phyloP scores from a whole-genome alignment of 2,797 vertebrate species.

The Notolepis coatsorum region DNA sequence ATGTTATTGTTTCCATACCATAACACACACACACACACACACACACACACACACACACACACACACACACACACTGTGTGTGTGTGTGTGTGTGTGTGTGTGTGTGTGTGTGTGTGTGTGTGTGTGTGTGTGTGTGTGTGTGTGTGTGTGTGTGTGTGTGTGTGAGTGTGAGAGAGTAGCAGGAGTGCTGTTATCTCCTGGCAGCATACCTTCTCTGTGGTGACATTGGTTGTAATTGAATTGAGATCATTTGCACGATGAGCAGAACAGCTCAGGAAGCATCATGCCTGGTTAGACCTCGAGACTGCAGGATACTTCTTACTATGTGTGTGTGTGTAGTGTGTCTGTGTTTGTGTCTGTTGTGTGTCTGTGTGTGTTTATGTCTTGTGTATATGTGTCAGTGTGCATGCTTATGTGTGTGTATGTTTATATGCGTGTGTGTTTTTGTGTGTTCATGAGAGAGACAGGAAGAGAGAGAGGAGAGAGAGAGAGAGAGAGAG shows the following conservation, averaged over 20 bases:
- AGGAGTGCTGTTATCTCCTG: slow-evolving; percentile 30
- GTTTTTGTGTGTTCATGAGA: no score
- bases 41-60: not conserved
- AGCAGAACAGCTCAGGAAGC: slow-evolving; percentile 23
- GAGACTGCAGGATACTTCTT: no score
- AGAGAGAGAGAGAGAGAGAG: not conserved
- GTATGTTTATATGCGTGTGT: no score
- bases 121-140: not conserved
- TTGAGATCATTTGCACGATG: slow-evolving; percentile 36
- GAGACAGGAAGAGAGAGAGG: not conserved
- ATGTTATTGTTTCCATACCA: no score
- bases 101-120: not conserved
- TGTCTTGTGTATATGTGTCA: not conserved
- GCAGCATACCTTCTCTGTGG: slow-evolving; percentile 24
- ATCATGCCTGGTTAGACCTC: not conserved
- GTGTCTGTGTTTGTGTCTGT: not conserved
- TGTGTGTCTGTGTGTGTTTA: not conserved
- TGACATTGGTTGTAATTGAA: slow-evolving; percentile 45
- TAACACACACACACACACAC: not conserved
- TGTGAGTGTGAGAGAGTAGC: not conserved
- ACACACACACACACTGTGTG: not conserved
- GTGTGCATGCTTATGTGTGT: no score
- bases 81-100: not conserved
- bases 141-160: not conserved
- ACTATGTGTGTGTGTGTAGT: no score